Base-by-base conservation (phyloP, 2,888 invertebrate genomes). In the Tridacna gigas region DNA sequence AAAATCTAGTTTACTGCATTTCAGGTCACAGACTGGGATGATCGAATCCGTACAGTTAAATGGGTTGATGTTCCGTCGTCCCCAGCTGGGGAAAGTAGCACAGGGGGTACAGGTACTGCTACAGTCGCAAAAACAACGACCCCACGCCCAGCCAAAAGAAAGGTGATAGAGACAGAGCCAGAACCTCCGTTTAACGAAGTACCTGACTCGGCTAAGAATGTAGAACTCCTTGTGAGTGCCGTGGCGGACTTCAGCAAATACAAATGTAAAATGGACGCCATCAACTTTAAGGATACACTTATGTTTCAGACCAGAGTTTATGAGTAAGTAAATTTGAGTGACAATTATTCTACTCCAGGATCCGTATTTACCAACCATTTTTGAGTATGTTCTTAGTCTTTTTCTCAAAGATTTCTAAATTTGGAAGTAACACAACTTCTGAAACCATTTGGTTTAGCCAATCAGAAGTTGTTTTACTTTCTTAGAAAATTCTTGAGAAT, bases 231-330 rank as follows among this genome's bases (percentile, higher is more conserved):
- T 5, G 92, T 95, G 12, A 92, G 91, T 13, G 94, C 93, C 22
- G 90, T 90, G 47, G 91, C 93, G 20, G 94, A 95, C 86, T 94
- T 88, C 91, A 91, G 93, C 86, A 92, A 94, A 89, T 93, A 89
- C 88, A 91, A 93, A 83, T 93, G 94, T 84, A 92, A 92, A 77
- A 88, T 90, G 15, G 92, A 93, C n/a, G 85, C 86, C 12, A 89
- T 95, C 51, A 87, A 91, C 86, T 95, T 94, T 91, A 91, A 92
- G 77, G 94, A 95, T 79, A 95, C 95, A 0, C 92, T 94, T 51
- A 94, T 95, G 93, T 94, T 95, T 89, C 94, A 95, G 91, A 94
- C 94, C 0, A 88, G 95, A 82, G 91, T 94, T 0, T 94, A 91
- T 89, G 93, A 94, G 95, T 95, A 89, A 93, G n/a, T n/a, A n/a